These are phyloP conservation scores for Pristis pectinata DNA, from an alignment of 2,797 vertebrate species.

Conservation along the genomic window DNA sequence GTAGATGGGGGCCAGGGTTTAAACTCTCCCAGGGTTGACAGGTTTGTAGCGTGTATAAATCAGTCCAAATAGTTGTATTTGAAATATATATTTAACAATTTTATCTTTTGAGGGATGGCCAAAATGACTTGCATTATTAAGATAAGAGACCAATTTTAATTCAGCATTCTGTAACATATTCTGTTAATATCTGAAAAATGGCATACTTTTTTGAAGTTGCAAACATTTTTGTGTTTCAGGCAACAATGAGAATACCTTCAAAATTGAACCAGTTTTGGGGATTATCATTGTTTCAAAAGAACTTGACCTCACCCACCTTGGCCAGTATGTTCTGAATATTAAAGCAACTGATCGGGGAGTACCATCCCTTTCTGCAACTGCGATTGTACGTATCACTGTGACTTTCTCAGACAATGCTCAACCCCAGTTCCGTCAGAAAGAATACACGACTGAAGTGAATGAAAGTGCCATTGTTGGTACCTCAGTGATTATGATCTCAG, in stretches of 20 bases:
- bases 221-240: slow-evolving; percentile 59
- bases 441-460: slow-evolving; percentile 83
- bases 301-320: slow-evolving; percentile 76
- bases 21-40: background rate
- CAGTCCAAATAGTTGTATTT: background rate
- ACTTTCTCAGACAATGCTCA: slow-evolving; percentile 86
- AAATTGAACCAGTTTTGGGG: slow-evolving; percentile 86
- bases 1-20: background rate
- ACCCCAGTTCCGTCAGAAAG: slow-evolving; percentile 81
- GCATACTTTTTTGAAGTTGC: background rate
- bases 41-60: background rate
- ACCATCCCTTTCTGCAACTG: slow-evolving; percentile 77
- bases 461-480: slow-evolving; percentile 80
- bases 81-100: background rate
- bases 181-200: background rate
- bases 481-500: slow-evolving; percentile 74
- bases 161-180: background rate
- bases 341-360: slow-evolving; percentile 80
- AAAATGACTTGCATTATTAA: background rate
- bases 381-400: slow-evolving; percentile 79
- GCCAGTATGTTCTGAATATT: slow-evolving; percentile 84
- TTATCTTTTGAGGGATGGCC: background rate
- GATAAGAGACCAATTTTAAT: background rate
- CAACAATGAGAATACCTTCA: slow-evolving; percentile 82
- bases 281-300: slow-evolving; percentile 81